Base-by-base conservation (phyloP, 2,113 vertebrate genomes). In the Sinocyclocheilus grahami region DNA sequence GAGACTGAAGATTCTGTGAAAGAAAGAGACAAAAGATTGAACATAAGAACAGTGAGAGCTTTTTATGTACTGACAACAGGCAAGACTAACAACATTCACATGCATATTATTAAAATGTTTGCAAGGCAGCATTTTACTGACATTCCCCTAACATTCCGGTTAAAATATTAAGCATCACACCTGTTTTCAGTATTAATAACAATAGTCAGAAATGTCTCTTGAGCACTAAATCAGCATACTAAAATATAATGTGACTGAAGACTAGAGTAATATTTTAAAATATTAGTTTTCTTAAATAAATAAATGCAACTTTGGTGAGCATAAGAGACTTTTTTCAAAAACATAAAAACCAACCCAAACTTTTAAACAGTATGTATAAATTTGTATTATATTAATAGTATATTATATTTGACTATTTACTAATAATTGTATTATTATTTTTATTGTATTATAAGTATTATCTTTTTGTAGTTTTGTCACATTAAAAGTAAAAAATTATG, bases 1-100 rank as follows among this genome's bases (percentile, higher is more conserved):
- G 89, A 84, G 78, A 90, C 58, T 88, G 86, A 67, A 95, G 89
- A 90, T 85, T 90, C 95, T 95, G 90, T 85, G 60, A 69, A 55
- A 55, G 20, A 78, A 51, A 78, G 30, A 46, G 33, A 27, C 46
- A 27, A 69, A 18, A 39, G 3, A 62, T 1, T 22, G 27, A 82
- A 18, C 42, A 80, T 67, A 27, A 11, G 5, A 55, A 37, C 30
- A 3, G 13, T 30, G 55, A 13, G 0, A 27, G 33, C 6, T 75
- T 22, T 22, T 27, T 55, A 33, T 78, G 3, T 20, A 39, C 18
- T 39, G 33, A 11, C 69, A 39, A 22, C 69, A 72, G 16, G 37
- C 69, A 22, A 72, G 69, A 72, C 14, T 37, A 71, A 71, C 67
- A 69, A 69, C 67, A 71, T 37, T 37, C 16, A 18, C 37, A 72